These are phyloP conservation scores for Listrodromus nycthemerus DNA, from an alignment of 2,888 invertebrate genomes.

Conservation along the genomic window DNA sequence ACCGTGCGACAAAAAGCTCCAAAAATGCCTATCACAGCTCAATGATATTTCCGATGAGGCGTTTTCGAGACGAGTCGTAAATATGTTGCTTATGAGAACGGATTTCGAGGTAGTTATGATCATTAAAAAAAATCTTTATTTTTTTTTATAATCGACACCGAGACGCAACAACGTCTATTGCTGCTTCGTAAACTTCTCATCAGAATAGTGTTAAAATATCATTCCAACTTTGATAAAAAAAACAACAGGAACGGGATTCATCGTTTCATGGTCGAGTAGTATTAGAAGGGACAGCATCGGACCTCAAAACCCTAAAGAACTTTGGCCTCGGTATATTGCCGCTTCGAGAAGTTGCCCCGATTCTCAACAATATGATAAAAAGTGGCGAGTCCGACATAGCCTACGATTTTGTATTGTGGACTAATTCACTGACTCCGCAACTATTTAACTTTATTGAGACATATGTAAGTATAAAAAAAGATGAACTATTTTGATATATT, in stretches of 20 bases:
- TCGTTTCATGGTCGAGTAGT: conserved; percentile 70
- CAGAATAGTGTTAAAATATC: background rate
- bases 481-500: background rate
- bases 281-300: conserved; percentile 71
- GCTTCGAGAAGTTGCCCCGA: conserved; percentile 75
- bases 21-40: background rate
- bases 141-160: too few relatives aligned
- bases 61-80: conserved; percentile 75
- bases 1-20: conserved; percentile 5
- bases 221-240: background rate
- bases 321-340: conserved; percentile 73
- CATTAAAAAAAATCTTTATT: background rate
- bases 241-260: conserved; percentile 66
- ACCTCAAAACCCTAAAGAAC: conserved; percentile 73
- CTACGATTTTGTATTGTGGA: background rate
- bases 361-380: conserved; percentile 73
- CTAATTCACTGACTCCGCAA: background rate
- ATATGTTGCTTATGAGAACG: conserved; percentile 73
- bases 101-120: conserved; percentile 69
- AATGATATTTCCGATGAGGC: conserved; percentile 68
- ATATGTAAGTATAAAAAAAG: conserved; percentile 16
- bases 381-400: conserved; percentile 31
- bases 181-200: background rate
- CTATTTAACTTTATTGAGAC: background rate
- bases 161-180: too few relatives aligned